These are phyloP conservation scores for Epizoanthus scotinus DNA, from an alignment of 92 coral and sea anemone genomes.

Conservation along the genomic window DNA sequence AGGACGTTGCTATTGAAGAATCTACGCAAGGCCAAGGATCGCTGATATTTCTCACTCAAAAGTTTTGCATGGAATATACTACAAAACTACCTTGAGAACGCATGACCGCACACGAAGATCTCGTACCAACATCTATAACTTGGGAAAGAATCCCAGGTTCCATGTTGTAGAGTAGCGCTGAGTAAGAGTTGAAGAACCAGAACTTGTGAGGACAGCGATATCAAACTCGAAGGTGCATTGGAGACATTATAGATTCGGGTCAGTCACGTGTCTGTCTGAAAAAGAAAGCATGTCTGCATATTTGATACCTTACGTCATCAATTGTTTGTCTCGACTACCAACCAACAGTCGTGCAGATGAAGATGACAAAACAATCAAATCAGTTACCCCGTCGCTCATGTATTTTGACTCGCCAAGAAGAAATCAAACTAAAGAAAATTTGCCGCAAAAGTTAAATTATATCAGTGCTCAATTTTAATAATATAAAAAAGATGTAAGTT, in stretches of 20 bases:
- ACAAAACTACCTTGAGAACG: no score
- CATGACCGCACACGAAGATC: no score
- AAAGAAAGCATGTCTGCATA: background rate
- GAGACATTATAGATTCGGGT: background rate
- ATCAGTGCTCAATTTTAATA: no score
- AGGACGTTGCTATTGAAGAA: background rate
- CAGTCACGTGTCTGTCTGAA: slow-evolving; percentile 15
- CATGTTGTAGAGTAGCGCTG: background rate
- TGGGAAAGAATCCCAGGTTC: background rate
- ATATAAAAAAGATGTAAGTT: no score
- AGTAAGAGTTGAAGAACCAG: background rate
- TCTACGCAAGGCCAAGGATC: background rate
- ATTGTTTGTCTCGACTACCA: slow-evolving; percentile 1
- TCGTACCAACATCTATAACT: no score
- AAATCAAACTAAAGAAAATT: background rate
- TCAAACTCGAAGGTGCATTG: background rate
- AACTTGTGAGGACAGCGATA: background rate
- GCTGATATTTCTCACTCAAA: no score
- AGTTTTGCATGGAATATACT: no score
- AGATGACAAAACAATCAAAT: background rate
- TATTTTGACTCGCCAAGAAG: background rate
- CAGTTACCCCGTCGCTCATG: background rate
- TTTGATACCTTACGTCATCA: background rate
- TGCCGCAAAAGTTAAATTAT: background rate
- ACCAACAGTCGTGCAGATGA: background rate